Evolutionary conservation across 2,888 invertebrate genomes (phyloP).

Genomic region (Polydrusus cervinus): DNA sequence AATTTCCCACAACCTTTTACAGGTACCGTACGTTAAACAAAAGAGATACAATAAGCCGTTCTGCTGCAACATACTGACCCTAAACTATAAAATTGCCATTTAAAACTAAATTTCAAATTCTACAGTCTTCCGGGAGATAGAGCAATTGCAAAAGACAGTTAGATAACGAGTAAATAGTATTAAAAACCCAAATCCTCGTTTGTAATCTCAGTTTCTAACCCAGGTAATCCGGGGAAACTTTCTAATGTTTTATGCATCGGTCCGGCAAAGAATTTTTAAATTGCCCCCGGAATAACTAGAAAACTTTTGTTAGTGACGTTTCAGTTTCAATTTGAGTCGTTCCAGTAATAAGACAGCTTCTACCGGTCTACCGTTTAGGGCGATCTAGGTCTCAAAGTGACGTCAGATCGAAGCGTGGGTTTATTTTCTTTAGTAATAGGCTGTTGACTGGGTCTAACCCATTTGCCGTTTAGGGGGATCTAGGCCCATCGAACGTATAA

Average conservation of each 20-base stretch:
- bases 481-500: no score
- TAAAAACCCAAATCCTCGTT: constrained; percentile 40
- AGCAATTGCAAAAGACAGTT: constrained; percentile 18
- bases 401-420: no score
- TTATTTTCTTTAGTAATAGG: no score
- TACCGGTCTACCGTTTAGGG: constrained; percentile 26
- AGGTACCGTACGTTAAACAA: no score
- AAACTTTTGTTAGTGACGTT: constrained; percentile 40
- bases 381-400: neutral
- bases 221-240: constrained; percentile 43
- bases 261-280: constrained; percentile 46
- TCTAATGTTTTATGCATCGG: constrained; percentile 50
- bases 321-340: constrained; percentile 38
- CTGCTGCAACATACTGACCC: no score
- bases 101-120: no score
- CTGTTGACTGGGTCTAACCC: no score
- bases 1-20: no score
- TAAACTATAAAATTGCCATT: neutral
- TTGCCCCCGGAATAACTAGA: constrained; percentile 43
- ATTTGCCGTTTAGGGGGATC: no score
- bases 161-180: constrained; percentile 32
- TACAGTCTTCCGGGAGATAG: neutral
- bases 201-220: constrained; percentile 44
- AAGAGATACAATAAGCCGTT: no score
- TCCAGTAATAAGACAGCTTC: constrained; percentile 26